Evolutionary conservation across 2,888 invertebrate species (phyloP).

Genomic region (Oscheius onirici): DNA sequence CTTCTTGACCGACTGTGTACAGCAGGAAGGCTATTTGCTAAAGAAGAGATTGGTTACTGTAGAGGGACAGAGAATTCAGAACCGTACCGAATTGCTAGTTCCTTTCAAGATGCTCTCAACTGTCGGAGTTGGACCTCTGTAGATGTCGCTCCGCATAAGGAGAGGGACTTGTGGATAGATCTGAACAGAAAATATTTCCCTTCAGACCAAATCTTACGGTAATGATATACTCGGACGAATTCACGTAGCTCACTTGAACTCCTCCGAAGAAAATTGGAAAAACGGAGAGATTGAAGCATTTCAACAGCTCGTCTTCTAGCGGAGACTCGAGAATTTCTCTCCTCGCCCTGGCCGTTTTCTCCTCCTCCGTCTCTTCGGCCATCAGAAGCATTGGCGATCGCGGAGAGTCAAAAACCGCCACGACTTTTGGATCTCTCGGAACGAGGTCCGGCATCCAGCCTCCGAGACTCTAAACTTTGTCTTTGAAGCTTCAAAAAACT

Average conservation of each 20-base stretch:
- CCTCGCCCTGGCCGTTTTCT: neutral
- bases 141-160: constrained; percentile 36
- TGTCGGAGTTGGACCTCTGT: constrained; percentile 22
- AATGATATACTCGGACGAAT: constrained; percentile 45
- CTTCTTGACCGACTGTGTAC: constrained; percentile 41
- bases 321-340: constrained; percentile 13
- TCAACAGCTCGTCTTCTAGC: constrained; percentile 44
- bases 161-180: constrained; percentile 53
- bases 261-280: constrained; percentile 53
- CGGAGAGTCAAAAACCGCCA: neutral
- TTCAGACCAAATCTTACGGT: constrained; percentile 32
- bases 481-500: neutral
- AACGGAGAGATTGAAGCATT: constrained; percentile 48
- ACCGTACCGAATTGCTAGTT: neutral
- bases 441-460: constrained; percentile 50
- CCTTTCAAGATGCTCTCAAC: constrained; percentile 17
- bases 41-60: neutral
- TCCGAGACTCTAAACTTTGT: constrained; percentile 36
- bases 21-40: constrained; percentile 25
- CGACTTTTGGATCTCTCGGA: neutral
- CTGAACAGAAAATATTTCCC: constrained; percentile 17
- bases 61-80: neutral
- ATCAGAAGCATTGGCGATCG: constrained; percentile 2
- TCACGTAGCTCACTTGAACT: constrained; percentile 47
- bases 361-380: constrained; percentile 19